Percentiles rank a stretch among this genome's conserved stretches.
Conservation (phyloP, 2,888 invertebrate genomes). For the Steinernema scapterisci region DNA sequence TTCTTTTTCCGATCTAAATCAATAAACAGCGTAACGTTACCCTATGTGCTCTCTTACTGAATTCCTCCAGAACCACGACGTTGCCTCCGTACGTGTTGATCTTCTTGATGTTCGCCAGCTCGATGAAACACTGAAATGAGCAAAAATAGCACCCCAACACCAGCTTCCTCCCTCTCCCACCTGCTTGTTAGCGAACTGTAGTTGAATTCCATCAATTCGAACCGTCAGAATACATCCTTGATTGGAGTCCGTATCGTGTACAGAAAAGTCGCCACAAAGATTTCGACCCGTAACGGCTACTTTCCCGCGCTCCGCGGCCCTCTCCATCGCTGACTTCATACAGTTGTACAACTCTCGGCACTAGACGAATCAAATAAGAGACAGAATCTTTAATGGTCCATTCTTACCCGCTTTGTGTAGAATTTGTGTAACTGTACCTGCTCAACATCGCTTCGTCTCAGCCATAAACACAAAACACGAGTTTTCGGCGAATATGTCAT, state of each 20-base stretch:
- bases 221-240: conserved; percentile 86
- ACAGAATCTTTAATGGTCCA: neutral
- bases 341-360: conserved; percentile 97
- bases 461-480: conserved; percentile 93
- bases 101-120: conserved; percentile 97
- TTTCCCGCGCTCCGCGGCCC: conserved; percentile 76
- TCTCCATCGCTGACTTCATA: conserved; percentile 97
- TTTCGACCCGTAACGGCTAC: conserved; percentile 70
- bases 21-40: neutral
- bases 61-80: conserved; percentile 98
- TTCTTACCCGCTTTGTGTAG: conserved; percentile 91
- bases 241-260: conserved; percentile 93
- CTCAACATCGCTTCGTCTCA: conserved; percentile 76
- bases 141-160: neutral
- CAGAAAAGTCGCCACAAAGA: conserved; percentile 89
- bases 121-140: conserved; percentile 93
- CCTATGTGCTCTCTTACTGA: conserved; percentile 78
- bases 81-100: conserved; percentile 99
- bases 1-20: conserved; percentile 92
- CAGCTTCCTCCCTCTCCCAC: conserved; percentile 71
- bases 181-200: conserved; percentile 99
- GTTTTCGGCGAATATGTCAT: conserved; percentile 99
- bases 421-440: conserved; percentile 94
- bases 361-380: conserved; percentile 72
- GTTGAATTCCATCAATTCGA: conserved; percentile 98